Evolutionary conservation across 2,888 invertebrate genomes (phyloP), one percentile per base, ranked within the genome.

Genomic region (Xestia rhomboidea): DNA sequence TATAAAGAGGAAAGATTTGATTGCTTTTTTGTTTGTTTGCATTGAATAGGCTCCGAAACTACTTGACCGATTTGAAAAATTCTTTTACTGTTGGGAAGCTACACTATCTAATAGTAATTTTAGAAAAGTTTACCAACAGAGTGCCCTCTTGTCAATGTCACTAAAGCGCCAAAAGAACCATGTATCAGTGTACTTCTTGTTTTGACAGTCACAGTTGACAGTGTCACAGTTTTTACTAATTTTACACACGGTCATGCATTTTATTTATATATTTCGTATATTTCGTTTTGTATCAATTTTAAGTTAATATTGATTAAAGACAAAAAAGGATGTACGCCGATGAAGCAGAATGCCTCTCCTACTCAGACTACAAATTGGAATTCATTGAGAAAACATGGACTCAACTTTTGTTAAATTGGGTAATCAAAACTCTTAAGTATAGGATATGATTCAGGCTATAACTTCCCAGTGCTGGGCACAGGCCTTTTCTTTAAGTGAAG

Each of bases 331-430:
- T 85, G 85, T 34, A 38, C 49, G 84, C 90, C 0, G 90, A 90
- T 2, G 91, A 90, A 0, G 85, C 77, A 0, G 63, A 46, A 1
- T 64, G 44, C 24, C 0, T 74, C 0, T 93, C 93, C 0, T 93
- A 92, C 79, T 93, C 94, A 0, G 94, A 94, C 77, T 94, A 92
- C 69, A 92, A 90, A 77, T 64, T 93, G 13, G 94, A 94, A 84
- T 71, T 90, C 0, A 86, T 92, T 21, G 90, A 93, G 54, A 87
- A 83, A 13, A 88, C 80, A 79, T 95, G 95, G 95, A 92, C 91
- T 0, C 84, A 90, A 34, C 41, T 94, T 0, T 81, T 95, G 44
- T 51, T 95, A 0, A 91, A 93, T 73, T 95, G 95, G 95, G 95
- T 95, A 84, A 71, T 85, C 6, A 60, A 30, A 18, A 8, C 18